Percentiles rank a stretch among this genome's conserved stretches.
These are phyloP conservation scores for Vannuccia rotundouncinata DNA, from an alignment of 2,888 invertebrate genomes.

Conservation along the genomic window DNA sequence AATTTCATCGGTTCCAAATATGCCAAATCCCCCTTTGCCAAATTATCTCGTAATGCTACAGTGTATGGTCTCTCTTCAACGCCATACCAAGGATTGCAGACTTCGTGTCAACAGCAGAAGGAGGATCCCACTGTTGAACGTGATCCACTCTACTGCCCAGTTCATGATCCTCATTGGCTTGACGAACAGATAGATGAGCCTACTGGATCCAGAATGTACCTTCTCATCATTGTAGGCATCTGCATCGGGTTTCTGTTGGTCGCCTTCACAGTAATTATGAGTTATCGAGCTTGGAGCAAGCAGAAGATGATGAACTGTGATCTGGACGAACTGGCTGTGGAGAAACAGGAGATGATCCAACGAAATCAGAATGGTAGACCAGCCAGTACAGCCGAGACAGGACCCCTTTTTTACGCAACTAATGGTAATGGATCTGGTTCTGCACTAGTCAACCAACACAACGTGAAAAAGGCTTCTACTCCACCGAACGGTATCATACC, in stretches of 20 bases:
- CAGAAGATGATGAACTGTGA: constrained; percentile 22
- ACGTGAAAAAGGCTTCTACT: no score
- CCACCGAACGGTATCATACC: background rate
- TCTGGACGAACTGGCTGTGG: background rate
- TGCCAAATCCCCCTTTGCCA: background rate
- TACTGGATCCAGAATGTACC: constrained; percentile 30
- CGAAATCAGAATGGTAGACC: background rate
- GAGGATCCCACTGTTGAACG: background rate
- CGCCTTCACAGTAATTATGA: constrained; percentile 33
- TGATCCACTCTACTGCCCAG: background rate
- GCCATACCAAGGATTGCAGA: background rate
- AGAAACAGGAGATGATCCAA: constrained; percentile 35
- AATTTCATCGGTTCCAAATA: background rate
- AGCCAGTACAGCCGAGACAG: background rate
- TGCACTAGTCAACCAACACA: no score
- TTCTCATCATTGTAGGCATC: constrained; percentile 34
- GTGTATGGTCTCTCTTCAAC: background rate
- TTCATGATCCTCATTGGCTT: background rate
- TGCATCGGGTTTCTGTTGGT: constrained; percentile 33
- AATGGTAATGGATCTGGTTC: background rate
- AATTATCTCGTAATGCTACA: background rate
- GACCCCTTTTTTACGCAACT: background rate
- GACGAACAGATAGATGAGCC: background rate
- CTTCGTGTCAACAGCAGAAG: background rate
- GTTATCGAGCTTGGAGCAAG: constrained; percentile 37